These are phyloP conservation scores for Acanthurus leucopareius DNA, from an alignment of 2,797 vertebrate species.

Conservation along the genomic window DNA sequence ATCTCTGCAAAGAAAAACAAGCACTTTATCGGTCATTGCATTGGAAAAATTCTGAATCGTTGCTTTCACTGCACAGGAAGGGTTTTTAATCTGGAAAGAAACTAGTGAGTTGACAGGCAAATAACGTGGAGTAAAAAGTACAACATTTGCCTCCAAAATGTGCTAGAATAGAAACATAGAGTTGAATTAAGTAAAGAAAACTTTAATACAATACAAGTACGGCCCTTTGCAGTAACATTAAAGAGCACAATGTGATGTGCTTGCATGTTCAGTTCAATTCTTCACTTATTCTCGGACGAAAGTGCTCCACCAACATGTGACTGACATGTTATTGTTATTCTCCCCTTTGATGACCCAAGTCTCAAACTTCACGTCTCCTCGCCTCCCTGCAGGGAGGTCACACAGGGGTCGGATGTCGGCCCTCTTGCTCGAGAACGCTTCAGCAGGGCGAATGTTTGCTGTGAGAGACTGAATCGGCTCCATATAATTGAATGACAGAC, in stretches of 20 bases:
- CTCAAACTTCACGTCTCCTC: slow-evolving; percentile 11
- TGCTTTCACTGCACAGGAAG: too few relatives aligned
- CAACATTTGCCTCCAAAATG: not conserved
- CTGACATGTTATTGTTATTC: slow-evolving; percentile 2
- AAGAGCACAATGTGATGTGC: not conserved
- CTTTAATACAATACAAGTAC: not conserved
- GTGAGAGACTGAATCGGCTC: slow-evolving; percentile 1
- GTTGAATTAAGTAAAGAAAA: not conserved
- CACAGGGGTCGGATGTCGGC: slow-evolving; percentile 40
- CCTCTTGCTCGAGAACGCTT: slow-evolving; percentile 4
- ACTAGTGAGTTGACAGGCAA: too few relatives aligned
- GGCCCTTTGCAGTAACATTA: not conserved
- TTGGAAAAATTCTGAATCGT: too few relatives aligned
- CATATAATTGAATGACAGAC: slow-evolving; percentile 4
- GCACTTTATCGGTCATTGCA: too few relatives aligned
- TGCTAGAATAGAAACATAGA: not conserved
- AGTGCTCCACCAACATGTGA: not conserved
- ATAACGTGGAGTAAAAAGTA: not conserved
- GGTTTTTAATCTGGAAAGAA: too few relatives aligned
- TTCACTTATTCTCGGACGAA: slow-evolving; percentile 1
- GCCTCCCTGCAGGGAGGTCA: slow-evolving; percentile 13
- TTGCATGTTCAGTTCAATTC: not conserved
- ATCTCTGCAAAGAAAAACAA: too few relatives aligned
- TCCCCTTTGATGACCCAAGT: slow-evolving; percentile 8
- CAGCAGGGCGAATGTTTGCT: slow-evolving; percentile 6